Percentiles rank a stretch among this genome's conserved stretches.
Conservation (phyloP, 2,888 invertebrate genomes). For the Odontothrips loti region DNA sequence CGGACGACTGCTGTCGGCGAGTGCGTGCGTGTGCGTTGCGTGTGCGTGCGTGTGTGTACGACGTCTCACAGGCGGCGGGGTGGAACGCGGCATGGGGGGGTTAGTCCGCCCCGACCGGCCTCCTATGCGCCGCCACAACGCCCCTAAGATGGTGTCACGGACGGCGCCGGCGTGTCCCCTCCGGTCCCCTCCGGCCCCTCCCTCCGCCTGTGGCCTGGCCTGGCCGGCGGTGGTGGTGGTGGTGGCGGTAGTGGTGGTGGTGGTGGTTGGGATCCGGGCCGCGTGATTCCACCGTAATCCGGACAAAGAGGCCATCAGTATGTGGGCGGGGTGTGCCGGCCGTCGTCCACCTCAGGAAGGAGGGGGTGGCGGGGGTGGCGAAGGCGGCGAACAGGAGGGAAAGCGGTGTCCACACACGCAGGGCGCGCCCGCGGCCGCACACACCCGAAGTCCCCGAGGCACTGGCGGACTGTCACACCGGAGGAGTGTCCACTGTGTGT, state of each 20-base stretch:
- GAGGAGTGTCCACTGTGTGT: too few relatives aligned
- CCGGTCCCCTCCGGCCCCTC: neutral
- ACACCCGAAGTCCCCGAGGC: too few relatives aligned
- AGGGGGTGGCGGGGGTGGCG: neutral
- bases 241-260: neutral
- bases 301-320: slow-evolving; percentile 26
- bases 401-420: too few relatives aligned
- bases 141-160: slow-evolving; percentile 19
- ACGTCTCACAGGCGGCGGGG: neutral
- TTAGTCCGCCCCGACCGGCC: neutral
- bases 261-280: neutral
- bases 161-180: neutral
- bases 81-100: neutral
- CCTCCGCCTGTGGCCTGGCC: neutral
- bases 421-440: too few relatives aligned
- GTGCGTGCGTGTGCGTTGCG: too few relatives aligned
- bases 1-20: too few relatives aligned
- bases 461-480: too few relatives aligned
- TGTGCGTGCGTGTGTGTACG: too few relatives aligned
- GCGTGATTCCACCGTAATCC: slow-evolving; percentile 15
- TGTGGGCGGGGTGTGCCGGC: slow-evolving; percentile 5
- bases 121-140: neutral
- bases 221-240: neutral
- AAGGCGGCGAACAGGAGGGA: neutral
- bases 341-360: neutral